Evolutionary conservation across 2,113 vertebrate genomes (phyloP), one percentile per base, ranked within the genome.

Genomic region (Pardalotus punctatus): DNA sequence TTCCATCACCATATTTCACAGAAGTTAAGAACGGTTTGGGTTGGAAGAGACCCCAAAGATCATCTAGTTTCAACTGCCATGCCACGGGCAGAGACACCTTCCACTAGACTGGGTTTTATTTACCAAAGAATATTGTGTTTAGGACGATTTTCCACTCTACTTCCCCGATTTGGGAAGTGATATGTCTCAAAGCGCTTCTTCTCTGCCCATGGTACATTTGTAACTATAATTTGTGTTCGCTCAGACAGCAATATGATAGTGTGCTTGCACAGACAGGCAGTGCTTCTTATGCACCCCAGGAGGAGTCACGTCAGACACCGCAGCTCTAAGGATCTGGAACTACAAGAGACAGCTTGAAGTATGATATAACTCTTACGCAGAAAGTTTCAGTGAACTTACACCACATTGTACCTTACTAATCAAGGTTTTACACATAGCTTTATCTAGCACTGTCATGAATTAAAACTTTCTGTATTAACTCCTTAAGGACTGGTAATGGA

Each of bases 201-300:
- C 4, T 65, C 10, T 74, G 66, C 16, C 8, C 7, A 1, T 3
- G 21, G 3, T 57, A 16, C 8, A 47, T 69, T 58, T 64, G 11
- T 22, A 79, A 29, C 24, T 29, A 5, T 25, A 31, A 43, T 80
- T 57, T 53, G 19, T 33, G 5, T 29, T 25, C 0, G 1, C 23
- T 76, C 21, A 74, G 28, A 11, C 6, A 66, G 12, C 12, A 62
- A 12, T n/a, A 25, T 11, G 10, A 12, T 8, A n/a, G 23, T 9
- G 6, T 38, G 22, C 17, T 65, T 25, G 27, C 31, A 81, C 7
- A 53, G 9, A 23, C 40, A 31, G 14, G 10, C 19, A 50, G 14
- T 8, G 5, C 11, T 38, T 21, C 21, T 51, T 48, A 38, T 4
- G 5, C 10, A 21, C 2, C 1, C 0, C 2, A 1, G 38, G 29